Evolutionary conservation across 2,888 invertebrate species (phyloP).

Genomic region (Tenthredo amoena): DNA sequence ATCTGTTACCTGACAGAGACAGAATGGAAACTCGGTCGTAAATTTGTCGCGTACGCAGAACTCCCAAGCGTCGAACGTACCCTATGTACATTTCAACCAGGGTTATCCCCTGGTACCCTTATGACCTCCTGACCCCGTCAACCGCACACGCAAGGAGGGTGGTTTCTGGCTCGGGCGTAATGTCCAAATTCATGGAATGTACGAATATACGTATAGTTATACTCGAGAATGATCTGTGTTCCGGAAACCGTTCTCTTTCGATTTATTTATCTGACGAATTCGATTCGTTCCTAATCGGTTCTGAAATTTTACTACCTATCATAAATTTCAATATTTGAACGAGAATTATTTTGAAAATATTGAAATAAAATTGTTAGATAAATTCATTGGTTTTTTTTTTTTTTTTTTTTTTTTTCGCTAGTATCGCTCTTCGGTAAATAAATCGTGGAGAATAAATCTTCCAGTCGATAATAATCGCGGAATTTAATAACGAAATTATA

Average conservation of each 20-base stretch:
- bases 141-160: slow-evolving; percentile 31
- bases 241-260: background rate
- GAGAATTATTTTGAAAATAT: background rate
- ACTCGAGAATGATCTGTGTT: background rate
- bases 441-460: background rate
- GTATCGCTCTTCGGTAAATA: background rate
- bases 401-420: background rate
- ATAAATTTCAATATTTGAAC: background rate
- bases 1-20: slow-evolving; percentile 35
- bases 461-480: background rate
- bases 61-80: slow-evolving; percentile 30
- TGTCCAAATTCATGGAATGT: slow-evolving; percentile 22
- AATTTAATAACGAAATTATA: slow-evolving; percentile 8
- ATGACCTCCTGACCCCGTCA: slow-evolving; percentile 43
- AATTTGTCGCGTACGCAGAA: slow-evolving; percentile 42
- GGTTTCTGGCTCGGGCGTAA: background rate
- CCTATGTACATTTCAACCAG: slow-evolving; percentile 6
- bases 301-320: background rate
- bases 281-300: background rate
- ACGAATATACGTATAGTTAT: background rate
- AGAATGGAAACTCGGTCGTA: slow-evolving; percentile 36
- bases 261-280: background rate
- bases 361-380: background rate
- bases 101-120: slow-evolving; percentile 24
- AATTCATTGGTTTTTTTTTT: background rate